Percentiles rank a stretch among this genome's conserved stretches.
These are phyloP conservation scores for Drosophila meridionalis DNA, from an alignment of 2,888 invertebrate species.

Conservation along the genomic window DNA sequence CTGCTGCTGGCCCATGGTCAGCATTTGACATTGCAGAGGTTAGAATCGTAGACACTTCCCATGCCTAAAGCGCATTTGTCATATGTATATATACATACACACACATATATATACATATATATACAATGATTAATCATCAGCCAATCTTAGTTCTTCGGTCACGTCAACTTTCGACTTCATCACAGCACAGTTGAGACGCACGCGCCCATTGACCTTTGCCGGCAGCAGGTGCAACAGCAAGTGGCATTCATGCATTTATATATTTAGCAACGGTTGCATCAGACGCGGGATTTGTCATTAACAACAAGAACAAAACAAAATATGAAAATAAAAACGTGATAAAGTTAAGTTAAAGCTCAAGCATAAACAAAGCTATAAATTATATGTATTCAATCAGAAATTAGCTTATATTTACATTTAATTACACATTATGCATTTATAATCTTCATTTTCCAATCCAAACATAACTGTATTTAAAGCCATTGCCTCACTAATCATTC, in stretches of 20 bases:
- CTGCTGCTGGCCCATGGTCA: constrained; percentile 51
- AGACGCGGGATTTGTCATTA: constrained; percentile 42
- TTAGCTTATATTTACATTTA: not conserved
- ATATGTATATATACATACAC: constrained; percentile 36
- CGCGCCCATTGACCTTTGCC: constrained; percentile 73
- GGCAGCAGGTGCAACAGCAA: constrained; percentile 40
- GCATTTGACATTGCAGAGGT: constrained; percentile 53
- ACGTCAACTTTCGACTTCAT: constrained; percentile 63
- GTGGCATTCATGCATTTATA: constrained; percentile 46
- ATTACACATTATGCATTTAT: not conserved
- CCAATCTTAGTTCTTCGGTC: constrained; percentile 47
- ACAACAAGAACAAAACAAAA: constrained; percentile 5
- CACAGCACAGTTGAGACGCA: constrained; percentile 45
- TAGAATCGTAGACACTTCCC: constrained; percentile 30
- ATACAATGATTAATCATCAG: constrained; percentile 58
- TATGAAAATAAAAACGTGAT: constrained; percentile 15
- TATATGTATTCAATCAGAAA: not conserved
- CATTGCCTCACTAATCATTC: not conserved
- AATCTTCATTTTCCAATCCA: not conserved
- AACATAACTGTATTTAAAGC: not conserved
- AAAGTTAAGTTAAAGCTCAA: not conserved
- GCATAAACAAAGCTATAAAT: not conserved
- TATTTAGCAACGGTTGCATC: constrained; percentile 56
- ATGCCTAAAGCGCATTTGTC: constrained; percentile 62
- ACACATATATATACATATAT: not conserved